Evolutionary conservation across 2,888 invertebrate genomes (phyloP), one percentile per base, ranked within the genome.

Genomic region (Apotomis betuletana): DNA sequence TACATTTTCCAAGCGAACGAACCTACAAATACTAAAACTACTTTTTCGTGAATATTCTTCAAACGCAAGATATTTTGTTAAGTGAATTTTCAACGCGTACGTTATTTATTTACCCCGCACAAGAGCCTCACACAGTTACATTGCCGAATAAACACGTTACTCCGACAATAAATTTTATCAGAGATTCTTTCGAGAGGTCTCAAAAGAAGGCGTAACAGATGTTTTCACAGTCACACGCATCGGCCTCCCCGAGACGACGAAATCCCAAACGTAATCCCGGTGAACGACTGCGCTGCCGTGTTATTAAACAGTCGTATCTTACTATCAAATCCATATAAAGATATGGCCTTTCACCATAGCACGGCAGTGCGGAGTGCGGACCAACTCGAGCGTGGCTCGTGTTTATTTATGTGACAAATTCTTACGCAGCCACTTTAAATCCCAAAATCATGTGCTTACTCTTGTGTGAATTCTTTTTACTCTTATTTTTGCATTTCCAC

Each of bases 381-480:
- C 83, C 87, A 86, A 89, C 89, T 91, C 88, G 84, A 89, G 87
- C 90, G 86, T 87, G 82, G 78, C 86, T 85, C 86, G 86, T 90
- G 90, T 91, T 92, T 92, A 92, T 91, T 92, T 92, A 91, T 89
- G 90, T 90, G 91, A 91, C 91, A 90, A 91, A 91, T 91, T 92
- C 89, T 86, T 86, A 87, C 89, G 84, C 85, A 89, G 87, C 84
- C 86, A 81, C 83, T 83, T 86, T 88, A 88, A 87, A 89, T 87
- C 87, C 62, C 81, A 79, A 87, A 88, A 87, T 88, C 88, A 86
- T 85, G 84, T 85, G 83, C 82, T 87, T 82, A 83, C 82, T 85
- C 82, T 83, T 80, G 77, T 79, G 77, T 78, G 78, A 79, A 83
- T 83, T 79, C 76, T 85, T 83, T 64, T 82, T 74, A 70, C 70